Base-by-base conservation (phyloP, 1,140 invertebrate species). In the Phymorhynchus buccinoides region DNA sequence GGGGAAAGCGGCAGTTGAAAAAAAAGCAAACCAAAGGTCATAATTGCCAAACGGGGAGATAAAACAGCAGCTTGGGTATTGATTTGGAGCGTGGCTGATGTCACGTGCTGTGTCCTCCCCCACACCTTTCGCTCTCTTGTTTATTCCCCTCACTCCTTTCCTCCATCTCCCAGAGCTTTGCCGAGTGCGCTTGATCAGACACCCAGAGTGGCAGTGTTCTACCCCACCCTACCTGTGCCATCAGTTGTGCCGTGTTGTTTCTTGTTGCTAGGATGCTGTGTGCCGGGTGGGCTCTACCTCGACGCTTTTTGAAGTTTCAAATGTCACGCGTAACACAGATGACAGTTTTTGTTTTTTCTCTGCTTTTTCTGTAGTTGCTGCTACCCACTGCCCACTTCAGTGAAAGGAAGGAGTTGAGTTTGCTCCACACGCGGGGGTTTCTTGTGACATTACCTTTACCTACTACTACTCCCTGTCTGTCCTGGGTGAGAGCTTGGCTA, bases 21-120 rank as follows among this genome's bases (percentile, higher is more conserved):
- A 39, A 7, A 35, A 7, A 35, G 42, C 73, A 75, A 75, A 75
- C 73, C 18, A 41, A 75, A 75, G 35, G 73, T 75, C 39, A 75
- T 75, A 37, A 75, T 75, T 37, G 73, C 73, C 32, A 39, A 75
- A 75, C 73, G 1, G 16, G 73, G 27, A 39, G 42, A 14, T 22
- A 75, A 71, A 73, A 42, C 73, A 75, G 73, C 73, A 41, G 80
- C 62, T 81, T 81, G 80, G 48, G 39, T 83, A 83, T 83, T 83
- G 81, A 83, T 73, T 62, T 41, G 56, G n/a, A 83, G 37, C 81
- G 32, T 39, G 32, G 52, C 80, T 32, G n/a, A 6, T 32, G 52
- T 81, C 52, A 81, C 52, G 48, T 66, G 80, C 80, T 41, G 37
- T 66, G n/a, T 66, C 22, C 52, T 39, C 22, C 52, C 14, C 62